Percentiles rank a stretch among this genome's conserved stretches.
These are phyloP conservation scores for Drosophila bocqueti DNA, from an alignment of 1,140 invertebrate species.

Conservation along the genomic window DNA sequence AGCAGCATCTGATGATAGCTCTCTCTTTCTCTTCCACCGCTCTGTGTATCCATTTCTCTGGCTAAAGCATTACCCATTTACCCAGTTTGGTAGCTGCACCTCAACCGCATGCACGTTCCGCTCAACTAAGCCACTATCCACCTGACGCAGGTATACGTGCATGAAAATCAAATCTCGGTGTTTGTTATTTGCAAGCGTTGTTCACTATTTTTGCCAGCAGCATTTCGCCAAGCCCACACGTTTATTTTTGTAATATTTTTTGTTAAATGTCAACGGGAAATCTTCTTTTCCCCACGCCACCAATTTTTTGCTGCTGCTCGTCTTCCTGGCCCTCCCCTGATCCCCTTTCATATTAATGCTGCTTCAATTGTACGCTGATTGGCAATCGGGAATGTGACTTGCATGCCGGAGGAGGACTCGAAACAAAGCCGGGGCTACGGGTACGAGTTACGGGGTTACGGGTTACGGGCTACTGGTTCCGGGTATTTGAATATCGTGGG, in stretches of 20 bases:
- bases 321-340: not conserved
- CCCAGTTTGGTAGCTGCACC: constrained; percentile 37
- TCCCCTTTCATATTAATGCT: constrained; percentile 68
- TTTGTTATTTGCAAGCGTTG: constrained; percentile 71
- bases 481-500: constrained; percentile 68
- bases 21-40: not conserved
- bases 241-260: constrained; percentile 39
- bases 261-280: constrained; percentile 65
- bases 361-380: constrained; percentile 81
- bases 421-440: constrained; percentile 39
- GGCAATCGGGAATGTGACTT: constrained; percentile 83
- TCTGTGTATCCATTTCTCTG: constrained; percentile 10
- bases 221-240: constrained; percentile 1
- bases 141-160: constrained; percentile 58
- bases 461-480: constrained; percentile 23
- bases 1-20: not conserved
- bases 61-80: constrained; percentile 24
- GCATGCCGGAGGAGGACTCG: constrained; percentile 54
- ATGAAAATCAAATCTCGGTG: constrained; percentile 77
- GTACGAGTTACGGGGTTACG: not conserved
- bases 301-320: constrained; percentile 22
- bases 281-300: constrained; percentile 16
- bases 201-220: constrained; percentile 46
- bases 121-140: constrained; percentile 19
- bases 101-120: constrained; percentile 67